These are phyloP conservation scores for Hycleus phaleratus DNA, from an alignment of 1,140 invertebrate genomes.

Conservation along the genomic window DNA sequence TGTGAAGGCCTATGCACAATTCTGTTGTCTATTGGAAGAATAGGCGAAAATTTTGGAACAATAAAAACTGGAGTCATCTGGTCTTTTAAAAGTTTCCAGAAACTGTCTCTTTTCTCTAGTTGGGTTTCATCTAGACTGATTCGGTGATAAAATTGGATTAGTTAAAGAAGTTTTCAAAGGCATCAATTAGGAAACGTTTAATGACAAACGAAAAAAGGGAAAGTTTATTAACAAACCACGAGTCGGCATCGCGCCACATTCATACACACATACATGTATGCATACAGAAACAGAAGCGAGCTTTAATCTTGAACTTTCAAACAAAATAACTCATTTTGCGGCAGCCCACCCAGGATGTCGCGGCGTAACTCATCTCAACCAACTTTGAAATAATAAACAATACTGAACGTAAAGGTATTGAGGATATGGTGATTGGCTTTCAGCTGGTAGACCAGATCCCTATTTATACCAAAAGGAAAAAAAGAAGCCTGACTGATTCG, in stretches of 20 bases:
- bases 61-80: no score
- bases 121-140: no score
- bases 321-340: constrained; percentile 29
- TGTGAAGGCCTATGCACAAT: constrained; percentile 9
- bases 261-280: neutral
- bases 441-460: constrained; percentile 2
- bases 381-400: constrained; percentile 24
- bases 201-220: neutral
- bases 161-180: constrained; percentile 9
- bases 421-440: constrained; percentile 9
- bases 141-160: neutral
- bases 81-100: no score
- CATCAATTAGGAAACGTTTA: constrained; percentile 10
- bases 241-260: constrained; percentile 19
- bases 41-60: neutral
- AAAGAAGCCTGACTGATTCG: no score
- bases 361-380: constrained; percentile 24
- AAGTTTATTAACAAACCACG: constrained; percentile 17
- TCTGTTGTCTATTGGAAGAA: constrained; percentile 3
- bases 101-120: no score
- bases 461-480: no score
- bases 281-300: neutral
- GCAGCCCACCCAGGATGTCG: constrained; percentile 26
- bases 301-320: constrained; percentile 27
- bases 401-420: constrained; percentile 15